phyloP scores from a whole-genome alignment of 2,888 invertebrate genomes.

The Archaeoteleia sp. region DNA sequence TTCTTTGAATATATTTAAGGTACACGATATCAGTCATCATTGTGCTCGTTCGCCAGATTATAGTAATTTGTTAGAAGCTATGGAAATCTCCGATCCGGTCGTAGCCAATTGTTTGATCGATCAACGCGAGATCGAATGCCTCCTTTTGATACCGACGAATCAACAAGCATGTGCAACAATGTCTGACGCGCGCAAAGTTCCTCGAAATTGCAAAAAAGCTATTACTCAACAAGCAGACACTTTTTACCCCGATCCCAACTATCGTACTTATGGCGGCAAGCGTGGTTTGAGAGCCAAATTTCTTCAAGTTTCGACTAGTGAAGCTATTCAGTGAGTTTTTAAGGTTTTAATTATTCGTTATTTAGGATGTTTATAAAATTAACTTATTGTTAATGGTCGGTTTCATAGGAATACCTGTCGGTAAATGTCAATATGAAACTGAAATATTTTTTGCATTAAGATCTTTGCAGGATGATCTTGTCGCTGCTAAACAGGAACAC shows the following conservation, averaged over 20 bases:
- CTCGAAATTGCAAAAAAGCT: constrained; percentile 80
- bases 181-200: constrained; percentile 80
- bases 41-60: constrained; percentile 75
- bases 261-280: constrained; percentile 82
- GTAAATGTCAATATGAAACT: too few species aligned
- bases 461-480: constrained; percentile 63
- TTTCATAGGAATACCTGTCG: too few species aligned
- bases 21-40: constrained; percentile 75
- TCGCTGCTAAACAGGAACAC: constrained; percentile 51
- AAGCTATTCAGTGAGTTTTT: constrained; percentile 77
- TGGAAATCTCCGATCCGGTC: constrained; percentile 84
- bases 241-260: constrained; percentile 86
- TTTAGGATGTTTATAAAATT: constrained; percentile 5
- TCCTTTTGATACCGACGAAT: constrained; percentile 84
- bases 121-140: constrained; percentile 82
- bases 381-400: constrained; percentile 6
- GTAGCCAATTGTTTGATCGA: constrained; percentile 92
- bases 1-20: constrained; percentile 61
- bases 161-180: constrained; percentile 83
- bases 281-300: constrained; percentile 74
- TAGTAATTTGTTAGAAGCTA: constrained; percentile 80
- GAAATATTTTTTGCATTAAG: constrained; percentile 50
- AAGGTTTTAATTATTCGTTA: not conserved
- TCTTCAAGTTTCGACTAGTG: constrained; percentile 82
- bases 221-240: constrained; percentile 82